Evolutionary conservation across 2,797 vertebrate genomes (phyloP).

Genomic region (Manis crassicaudata): DNA sequence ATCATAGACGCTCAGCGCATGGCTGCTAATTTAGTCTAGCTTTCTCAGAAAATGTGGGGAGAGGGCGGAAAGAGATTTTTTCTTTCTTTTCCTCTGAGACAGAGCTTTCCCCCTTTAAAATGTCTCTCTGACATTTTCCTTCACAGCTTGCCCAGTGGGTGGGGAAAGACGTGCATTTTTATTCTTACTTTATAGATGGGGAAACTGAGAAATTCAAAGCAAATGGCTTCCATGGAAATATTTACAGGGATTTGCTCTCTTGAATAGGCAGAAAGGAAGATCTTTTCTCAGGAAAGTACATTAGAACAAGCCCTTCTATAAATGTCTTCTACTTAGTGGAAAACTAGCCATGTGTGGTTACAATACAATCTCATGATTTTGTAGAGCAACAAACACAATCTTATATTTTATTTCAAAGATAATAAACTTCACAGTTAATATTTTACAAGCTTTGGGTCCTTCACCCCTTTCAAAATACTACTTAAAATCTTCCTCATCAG

Average conservation of each 20-base stretch:
- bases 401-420: constrained; percentile 55
- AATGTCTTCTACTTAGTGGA: neutral
- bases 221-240: neutral
- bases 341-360: neutral
- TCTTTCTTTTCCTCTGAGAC: neutral
- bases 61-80: neutral
- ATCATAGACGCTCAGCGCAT: neutral
- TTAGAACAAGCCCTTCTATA: neutral
- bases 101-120: neutral
- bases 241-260: neutral
- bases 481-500: constrained; percentile 17
- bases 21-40: neutral
- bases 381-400: neutral
- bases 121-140: constrained; percentile 6
- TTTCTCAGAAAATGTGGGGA: constrained; percentile 22
- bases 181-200: neutral
- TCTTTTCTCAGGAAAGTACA: constrained; percentile 1
- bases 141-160: neutral
- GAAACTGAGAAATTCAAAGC: neutral
- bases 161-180: neutral
- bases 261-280: constrained; percentile 6
- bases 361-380: neutral
- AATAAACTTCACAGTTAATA: constrained; percentile 36
- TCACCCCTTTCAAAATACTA: neutral
- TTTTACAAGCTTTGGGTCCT: neutral